Evolutionary conservation across 2,113 vertebrate species (phyloP), one percentile per base, ranked within the genome.

Genomic region (Oncorhynchus clarkii): DNA sequence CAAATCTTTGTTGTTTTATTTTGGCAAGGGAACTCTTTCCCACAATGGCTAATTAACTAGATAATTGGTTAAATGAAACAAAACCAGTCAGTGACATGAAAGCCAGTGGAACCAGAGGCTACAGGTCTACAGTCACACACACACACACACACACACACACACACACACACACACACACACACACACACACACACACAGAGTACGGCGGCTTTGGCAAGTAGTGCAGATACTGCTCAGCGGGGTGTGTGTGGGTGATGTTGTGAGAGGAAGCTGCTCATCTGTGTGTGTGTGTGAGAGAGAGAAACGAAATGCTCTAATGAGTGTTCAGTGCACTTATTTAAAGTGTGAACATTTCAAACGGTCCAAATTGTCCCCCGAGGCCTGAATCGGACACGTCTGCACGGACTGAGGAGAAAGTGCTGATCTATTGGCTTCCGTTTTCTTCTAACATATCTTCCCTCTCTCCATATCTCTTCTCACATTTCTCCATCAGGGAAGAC

Each of bases 1-100:
- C 6, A 34, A 34, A 34, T 7, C 6, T 34, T 34, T 34, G 31
- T 34, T 34, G 31, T 34, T 34, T 34, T 7, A 34, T 18, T 34
- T 24, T 34, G 39, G 6, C 45, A 69, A 12, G 12, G 18, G 76
- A 20, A 75, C 29, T 78, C 24, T 70, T 79, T 7, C 6, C 31
- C 31, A 67, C 27, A 22, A 76, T 74, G 80, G 76, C 73, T 78
- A 82, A 85, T 85, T 87, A 78, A 74, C 39, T 29, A 48, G 74
- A 76, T 80, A 82, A 87, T 89, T 66, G 78, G 76, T 76, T 84
- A 22, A 77, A 76, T 89, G 31, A 71, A 71, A 70, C 31, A 62
- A 74, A 81, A 84, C 68, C 80, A 73, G 78, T 84, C 68, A 78
- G 27, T 67, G 67, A 34, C 68, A 72, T 75, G 12, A 34, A 34